Evolutionary conservation across 2,888 invertebrate species (phyloP), one percentile per base, ranked within the genome.

Genomic region (Podabrus alpinus): DNA sequence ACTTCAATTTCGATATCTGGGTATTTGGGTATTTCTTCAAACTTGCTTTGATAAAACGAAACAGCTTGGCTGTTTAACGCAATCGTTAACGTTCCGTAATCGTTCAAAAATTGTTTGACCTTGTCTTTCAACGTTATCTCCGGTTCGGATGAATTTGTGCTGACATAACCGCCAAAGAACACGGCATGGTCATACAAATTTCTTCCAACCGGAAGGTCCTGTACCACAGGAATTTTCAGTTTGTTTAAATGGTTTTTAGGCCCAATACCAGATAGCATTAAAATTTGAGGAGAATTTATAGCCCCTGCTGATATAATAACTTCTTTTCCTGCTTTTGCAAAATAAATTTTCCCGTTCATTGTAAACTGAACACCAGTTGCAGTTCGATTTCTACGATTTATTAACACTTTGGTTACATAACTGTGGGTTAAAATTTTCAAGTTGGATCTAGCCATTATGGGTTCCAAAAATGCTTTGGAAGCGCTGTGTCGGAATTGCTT

Each of bases 201-300:
- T 80, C 90, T 89, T 7, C 95, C 95, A 0, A 95, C 95, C 0
- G 91, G 91, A 2, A 94, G 88, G 83, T 94, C 90, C 75, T 90
- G 88, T 60, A 94, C 82, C 3, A 92, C 89, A 0, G 88, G 84
- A 69, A 95, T 93, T 2, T 89, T 88, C 9, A 91, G 81, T 59
- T 90, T 86, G 2, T 84, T 79, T 4, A 94, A 86, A 83, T 94
- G 91, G 0, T 89, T 86, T 15, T 84, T 85, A 0, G 94, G 94
- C 0, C 94, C 94, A 24, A 95, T 88, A 11, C 96, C 96, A 0
- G 95, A 95, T 13, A 96, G 85, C 94, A 95, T 93, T 66, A 97
- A 86, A 10, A 96, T 85, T 84, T 96, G 95, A 0, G 96, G 95
- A 0, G 95, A 94, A 77, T 93, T 94, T 24, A 96, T 91, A 0